These are phyloP conservation scores for Lycodopsis pacificus DNA, from an alignment of 2,797 vertebrate species.

Conservation along the genomic window DNA sequence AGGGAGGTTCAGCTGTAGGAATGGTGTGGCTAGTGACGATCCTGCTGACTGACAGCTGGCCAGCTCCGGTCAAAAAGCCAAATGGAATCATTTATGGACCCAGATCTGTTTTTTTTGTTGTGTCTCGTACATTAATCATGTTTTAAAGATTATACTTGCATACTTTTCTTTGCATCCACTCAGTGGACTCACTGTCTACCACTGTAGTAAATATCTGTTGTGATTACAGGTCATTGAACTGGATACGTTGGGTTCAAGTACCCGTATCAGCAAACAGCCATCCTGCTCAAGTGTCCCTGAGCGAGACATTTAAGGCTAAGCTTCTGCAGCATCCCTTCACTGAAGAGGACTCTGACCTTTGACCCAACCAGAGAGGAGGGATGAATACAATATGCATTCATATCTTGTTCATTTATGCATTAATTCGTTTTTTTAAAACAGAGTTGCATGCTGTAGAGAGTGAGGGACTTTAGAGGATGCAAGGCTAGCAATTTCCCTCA, in stretches of 20 bases:
- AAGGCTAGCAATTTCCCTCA: not conserved
- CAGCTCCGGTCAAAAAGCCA: conserved; percentile 27
- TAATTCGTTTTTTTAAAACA: not conserved
- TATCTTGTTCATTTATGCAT: no score
- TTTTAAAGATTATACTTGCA: conserved; percentile 11
- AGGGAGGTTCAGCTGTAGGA: conserved; percentile 61
- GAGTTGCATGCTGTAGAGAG: not conserved
- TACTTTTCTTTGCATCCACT: not conserved
- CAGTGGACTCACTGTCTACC: not conserved
- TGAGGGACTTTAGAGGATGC: not conserved
- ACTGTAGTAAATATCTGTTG: not conserved
- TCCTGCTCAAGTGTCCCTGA: not conserved
- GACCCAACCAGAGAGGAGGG: not conserved
- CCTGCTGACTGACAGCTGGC: conserved; percentile 43
- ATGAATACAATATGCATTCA: not conserved
- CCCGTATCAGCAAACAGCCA: not conserved
- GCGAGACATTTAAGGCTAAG: not conserved
- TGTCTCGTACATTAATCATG: conserved; percentile 4
- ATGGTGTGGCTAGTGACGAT: conserved; percentile 29
- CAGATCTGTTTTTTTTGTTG: not conserved
- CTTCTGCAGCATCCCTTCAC: not conserved
- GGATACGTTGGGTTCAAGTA: not conserved
- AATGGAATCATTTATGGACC: not conserved
- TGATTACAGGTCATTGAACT: not conserved
- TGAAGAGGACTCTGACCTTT: not conserved